Evolutionary conservation across 1,140 invertebrate genomes (phyloP), one percentile per base, ranked within the genome.

Genomic region (Laodelphax striatellus): DNA sequence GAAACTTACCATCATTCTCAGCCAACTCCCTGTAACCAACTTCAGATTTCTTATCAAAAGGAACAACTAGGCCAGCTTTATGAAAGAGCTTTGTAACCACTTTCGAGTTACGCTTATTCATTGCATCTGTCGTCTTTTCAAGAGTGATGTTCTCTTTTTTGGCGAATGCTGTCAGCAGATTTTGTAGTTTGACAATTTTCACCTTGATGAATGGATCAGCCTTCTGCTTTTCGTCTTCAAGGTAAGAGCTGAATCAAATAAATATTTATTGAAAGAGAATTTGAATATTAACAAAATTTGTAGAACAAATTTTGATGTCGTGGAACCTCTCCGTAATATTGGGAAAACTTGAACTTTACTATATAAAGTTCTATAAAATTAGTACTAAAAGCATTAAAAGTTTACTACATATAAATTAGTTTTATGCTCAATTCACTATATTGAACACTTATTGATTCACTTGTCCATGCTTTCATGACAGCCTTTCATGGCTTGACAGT

Each of bases 41-140:
- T 67, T 88, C 76, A 2, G 85, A 84, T 71, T 87, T 87, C 62
- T 84, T 85, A 68, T 93, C 79, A 60, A 86, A 87, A 1, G 92
- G 91, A 4, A 96, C 92, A 41, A 94, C 88, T 69, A 97, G 85
- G 2, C 94, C 94, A 62, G 85, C 85, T 62, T 82, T 81, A 72
- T 95, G 90, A 64, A 96, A 90, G 24, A 85, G 87, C 71, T 82
- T 86, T 24, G 86, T 75, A 1, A 93, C 82, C n/a, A 84, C 79
- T 62, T 81, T 81, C 64, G 80, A 84, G 24, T 85, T 77, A 60
- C 88, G 74, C 38, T 73, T 69, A 68, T 81, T 80, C 74, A 87
- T 85, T 52, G 73, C 74, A 52, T 73, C 66, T 11, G 81, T 82
- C 58, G 77, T 80, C 57, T 74, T 72, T 16, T 84, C 80, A 19